Evolutionary conservation across 2,888 invertebrate genomes (phyloP).

Genomic region (Liopterus haemorrhoidalis): DNA sequence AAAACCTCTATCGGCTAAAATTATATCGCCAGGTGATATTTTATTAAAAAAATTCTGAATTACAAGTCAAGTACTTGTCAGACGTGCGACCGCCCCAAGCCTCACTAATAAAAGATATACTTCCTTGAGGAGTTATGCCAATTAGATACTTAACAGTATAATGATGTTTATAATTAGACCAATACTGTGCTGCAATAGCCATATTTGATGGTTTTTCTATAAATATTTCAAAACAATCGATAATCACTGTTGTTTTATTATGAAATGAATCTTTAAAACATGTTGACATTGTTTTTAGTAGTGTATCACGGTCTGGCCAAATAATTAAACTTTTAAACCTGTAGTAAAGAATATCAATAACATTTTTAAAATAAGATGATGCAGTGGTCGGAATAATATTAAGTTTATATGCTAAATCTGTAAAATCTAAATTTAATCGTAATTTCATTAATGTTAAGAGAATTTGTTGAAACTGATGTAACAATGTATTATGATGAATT

Average conservation of each 20-base stretch:
- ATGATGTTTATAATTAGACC: conserved; percentile 25
- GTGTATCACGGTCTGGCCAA: background rate
- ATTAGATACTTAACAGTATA: conserved; percentile 25
- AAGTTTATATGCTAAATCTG: no score
- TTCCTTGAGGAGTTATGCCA: conserved; percentile 25
- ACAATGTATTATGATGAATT: no score
- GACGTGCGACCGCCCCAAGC: conserved; percentile 18
- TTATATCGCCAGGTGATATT: conserved; percentile 24
- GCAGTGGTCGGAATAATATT: no score
- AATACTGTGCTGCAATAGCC: conserved; percentile 13
- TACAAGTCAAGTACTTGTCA: conserved; percentile 18
- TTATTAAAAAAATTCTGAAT: conserved; percentile 13
- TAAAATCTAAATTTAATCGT: no score
- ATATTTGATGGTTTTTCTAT: conserved; percentile 19
- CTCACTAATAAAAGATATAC: conserved; percentile 18
- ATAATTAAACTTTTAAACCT: background rate
- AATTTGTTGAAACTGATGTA: no score
- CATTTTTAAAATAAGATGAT: background rate
- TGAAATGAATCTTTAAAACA: conserved; percentile 18
- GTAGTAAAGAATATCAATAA: background rate
- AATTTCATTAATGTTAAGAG: no score
- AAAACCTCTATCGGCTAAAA: conserved; percentile 28
- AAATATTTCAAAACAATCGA: conserved; percentile 23
- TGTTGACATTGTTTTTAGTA: background rate
- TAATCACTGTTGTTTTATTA: conserved; percentile 5